These are phyloP conservation scores for Cryptoblepharus egeriae DNA, from an alignment of 2,797 vertebrate species.

Conservation along the genomic window DNA sequence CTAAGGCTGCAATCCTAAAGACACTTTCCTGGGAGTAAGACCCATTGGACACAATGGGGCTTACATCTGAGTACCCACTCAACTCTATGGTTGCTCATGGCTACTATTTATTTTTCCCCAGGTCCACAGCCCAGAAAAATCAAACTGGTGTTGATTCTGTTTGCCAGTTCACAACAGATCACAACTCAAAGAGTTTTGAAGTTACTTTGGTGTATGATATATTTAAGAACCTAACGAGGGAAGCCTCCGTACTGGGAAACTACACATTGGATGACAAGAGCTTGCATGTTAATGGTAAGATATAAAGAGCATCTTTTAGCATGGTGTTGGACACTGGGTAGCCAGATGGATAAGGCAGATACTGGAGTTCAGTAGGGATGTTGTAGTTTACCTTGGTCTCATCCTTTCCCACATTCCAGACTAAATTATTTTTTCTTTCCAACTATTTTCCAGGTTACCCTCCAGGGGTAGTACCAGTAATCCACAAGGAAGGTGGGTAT, in stretches of 20 bases:
- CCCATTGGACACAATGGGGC: not conserved
- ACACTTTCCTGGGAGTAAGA: no score
- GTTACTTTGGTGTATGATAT: slow-evolving; percentile 65
- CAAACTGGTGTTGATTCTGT: slow-evolving; percentile 60
- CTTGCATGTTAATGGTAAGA: slow-evolving; percentile 74
- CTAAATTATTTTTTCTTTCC: not conserved
- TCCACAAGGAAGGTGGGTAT: not conserved
- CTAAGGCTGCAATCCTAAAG: no score
- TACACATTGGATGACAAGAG: slow-evolving; percentile 73
- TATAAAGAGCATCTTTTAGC: not conserved
- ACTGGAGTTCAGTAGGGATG: fast-evolving
- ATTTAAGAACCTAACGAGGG: slow-evolving; percentile 64
- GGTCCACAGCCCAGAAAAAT: slow-evolving; percentile 52
- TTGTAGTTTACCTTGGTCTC: not conserved
- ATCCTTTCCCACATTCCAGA: not conserved
- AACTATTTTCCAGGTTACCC: not conserved
- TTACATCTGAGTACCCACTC: not conserved
- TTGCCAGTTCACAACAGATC: slow-evolving; percentile 60
- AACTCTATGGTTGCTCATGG: not conserved
- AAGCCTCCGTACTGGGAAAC: slow-evolving; percentile 66
- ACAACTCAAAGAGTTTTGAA: not conserved
- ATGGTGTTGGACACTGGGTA: not conserved
- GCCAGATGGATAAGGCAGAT: not conserved
- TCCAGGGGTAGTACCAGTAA: not conserved
- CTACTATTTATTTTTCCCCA: slow-evolving; percentile 30